Evolutionary conservation across 2,113 vertebrate species (phyloP).

Genomic region (Bubo bubo): DNA sequence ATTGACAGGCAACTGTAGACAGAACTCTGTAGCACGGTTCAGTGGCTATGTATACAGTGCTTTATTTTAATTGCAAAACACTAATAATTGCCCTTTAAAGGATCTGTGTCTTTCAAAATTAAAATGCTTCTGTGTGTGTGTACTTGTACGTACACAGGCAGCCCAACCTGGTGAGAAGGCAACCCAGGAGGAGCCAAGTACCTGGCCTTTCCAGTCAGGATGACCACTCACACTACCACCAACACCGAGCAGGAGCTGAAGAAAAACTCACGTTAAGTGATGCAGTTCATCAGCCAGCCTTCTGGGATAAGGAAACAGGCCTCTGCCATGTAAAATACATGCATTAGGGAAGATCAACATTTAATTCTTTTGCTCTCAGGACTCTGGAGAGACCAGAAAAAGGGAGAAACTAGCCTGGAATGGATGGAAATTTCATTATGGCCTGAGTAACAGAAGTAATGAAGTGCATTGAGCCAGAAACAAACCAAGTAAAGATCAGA

Average conservation of each 20-base stretch:
- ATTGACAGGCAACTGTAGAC: neutral
- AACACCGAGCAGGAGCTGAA: neutral
- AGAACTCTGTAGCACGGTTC: neutral
- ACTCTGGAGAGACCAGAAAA: neutral
- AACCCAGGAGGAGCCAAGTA: fast-evolving
- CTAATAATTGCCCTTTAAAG: neutral
- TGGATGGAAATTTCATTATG: neutral
- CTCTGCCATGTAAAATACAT: neutral
- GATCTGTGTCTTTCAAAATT: neutral
- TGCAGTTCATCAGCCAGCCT: neutral
- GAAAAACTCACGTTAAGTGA: neutral
- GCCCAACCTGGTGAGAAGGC: fast-evolving
- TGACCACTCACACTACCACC: neutral
- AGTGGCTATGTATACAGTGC: neutral
- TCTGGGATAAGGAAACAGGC: neutral
- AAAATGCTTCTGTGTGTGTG: neutral
- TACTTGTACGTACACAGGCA: neutral
- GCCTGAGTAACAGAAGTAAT: neutral
- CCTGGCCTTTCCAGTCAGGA: neutral
- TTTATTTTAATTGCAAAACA: neutral
- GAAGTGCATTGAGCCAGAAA: neutral
- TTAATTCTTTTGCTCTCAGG: neutral
- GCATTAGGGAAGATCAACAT: neutral
- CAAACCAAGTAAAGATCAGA: neutral
- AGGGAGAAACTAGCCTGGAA: neutral